These are phyloP conservation scores for Cetoscarus ocellatus DNA, from an alignment of 2,797 vertebrate genomes.

Conservation along the genomic window DNA sequence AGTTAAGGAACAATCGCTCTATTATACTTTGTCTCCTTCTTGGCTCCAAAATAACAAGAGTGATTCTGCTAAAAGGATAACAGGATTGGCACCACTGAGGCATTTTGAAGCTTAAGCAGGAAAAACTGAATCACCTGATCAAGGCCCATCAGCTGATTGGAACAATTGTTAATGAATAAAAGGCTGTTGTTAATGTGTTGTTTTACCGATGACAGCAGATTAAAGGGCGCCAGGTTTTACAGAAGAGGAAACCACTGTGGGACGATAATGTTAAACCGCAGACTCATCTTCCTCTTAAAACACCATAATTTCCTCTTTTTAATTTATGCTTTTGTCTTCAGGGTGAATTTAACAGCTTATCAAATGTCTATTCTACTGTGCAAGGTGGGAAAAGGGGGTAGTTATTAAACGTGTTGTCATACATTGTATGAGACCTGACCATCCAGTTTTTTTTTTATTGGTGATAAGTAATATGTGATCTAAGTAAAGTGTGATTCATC, in stretches of 20 bases:
- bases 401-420: too few species aligned
- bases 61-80: neutral
- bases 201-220: conserved; percentile 5
- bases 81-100: neutral
- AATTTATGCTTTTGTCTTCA: neutral
- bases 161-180: conserved; percentile 7
- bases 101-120: conserved; percentile 4
- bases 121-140: conserved; percentile 1
- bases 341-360: neutral
- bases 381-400: too few species aligned
- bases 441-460: too few species aligned
- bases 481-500: too few species aligned
- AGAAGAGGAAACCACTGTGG: conserved; percentile 25
- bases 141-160: neutral
- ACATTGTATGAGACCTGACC: too few species aligned
- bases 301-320: conserved; percentile 41
- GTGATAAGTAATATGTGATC: too few species aligned
- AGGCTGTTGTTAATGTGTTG: conserved; percentile 27
- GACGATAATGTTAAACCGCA: conserved; percentile 31
- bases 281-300: conserved; percentile 31
- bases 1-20: neutral
- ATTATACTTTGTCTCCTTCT: neutral
- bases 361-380: neutral
- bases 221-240: conserved; percentile 13
- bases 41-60: neutral